These are phyloP conservation scores for Pteronura brasiliensis DNA, from an alignment of 2,113 vertebrate species.

Conservation along the genomic window DNA sequence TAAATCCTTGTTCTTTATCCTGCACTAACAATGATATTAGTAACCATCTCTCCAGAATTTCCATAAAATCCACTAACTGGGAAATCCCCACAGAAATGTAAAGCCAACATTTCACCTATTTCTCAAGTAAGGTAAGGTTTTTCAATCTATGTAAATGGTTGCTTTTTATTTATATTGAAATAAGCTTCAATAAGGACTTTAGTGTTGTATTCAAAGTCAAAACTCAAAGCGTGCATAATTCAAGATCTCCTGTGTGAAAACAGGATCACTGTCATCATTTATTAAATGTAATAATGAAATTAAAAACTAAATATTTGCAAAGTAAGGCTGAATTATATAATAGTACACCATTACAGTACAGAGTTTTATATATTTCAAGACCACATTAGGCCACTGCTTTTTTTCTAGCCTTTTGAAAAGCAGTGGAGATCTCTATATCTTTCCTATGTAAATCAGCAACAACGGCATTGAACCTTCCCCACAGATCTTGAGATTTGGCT, in stretches of 20 bases:
- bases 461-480: neutral
- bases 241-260: neutral
- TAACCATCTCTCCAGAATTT: neutral
- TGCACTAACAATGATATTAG: neutral
- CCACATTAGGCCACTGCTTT: neutral
- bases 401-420: slow-evolving; percentile 29
- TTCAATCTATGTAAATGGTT: neutral
- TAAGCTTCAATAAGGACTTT: neutral
- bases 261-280: neutral
- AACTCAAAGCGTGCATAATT: neutral
- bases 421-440: neutral
- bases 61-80: neutral
- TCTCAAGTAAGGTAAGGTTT: neutral
- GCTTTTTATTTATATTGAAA: slow-evolving; percentile 8
- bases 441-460: neutral
- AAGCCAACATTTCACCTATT: neutral
- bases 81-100: neutral
- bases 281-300: neutral
- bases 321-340: neutral
- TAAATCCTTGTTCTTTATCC: neutral
- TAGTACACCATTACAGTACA: neutral
- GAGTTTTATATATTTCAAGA: neutral
- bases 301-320: neutral
- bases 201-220: neutral
- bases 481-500: slow-evolving; percentile 7